These are phyloP conservation scores for Unio pictorum DNA, from an alignment of 2,888 invertebrate genomes.

Conservation along the genomic window DNA sequence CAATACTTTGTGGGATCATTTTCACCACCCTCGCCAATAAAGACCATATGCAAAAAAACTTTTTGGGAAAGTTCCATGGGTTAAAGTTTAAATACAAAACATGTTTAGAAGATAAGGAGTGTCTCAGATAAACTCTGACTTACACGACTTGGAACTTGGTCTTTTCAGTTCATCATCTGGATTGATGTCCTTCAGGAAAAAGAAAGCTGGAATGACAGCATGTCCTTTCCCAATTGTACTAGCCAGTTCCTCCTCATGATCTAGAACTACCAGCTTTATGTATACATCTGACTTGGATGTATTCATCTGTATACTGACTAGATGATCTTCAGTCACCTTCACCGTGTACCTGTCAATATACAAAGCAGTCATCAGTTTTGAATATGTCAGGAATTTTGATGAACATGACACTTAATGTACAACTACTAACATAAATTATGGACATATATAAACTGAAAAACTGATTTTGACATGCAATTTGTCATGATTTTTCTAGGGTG, in stretches of 20 bases:
- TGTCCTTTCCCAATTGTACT: slow-evolving; percentile 67
- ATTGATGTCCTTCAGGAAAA: slow-evolving; percentile 65
- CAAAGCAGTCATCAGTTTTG: not conserved
- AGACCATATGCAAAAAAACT: not conserved
- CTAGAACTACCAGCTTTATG: slow-evolving; percentile 65
- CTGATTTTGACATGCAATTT: too few species aligned
- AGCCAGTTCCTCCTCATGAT: slow-evolving; percentile 64
- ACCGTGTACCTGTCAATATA: slow-evolving; percentile 61
- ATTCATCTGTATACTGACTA: slow-evolving; percentile 66
- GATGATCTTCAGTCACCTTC: slow-evolving; percentile 67
- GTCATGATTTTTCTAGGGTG: too few species aligned
- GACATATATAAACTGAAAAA: too few species aligned
- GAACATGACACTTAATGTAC: too few species aligned
- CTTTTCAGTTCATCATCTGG: slow-evolving; percentile 53
- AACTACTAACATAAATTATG: too few species aligned
- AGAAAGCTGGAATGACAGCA: slow-evolving; percentile 66
- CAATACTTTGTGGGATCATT: too few species aligned
- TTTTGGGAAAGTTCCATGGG: not conserved
- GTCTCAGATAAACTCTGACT: slow-evolving; percentile 25
- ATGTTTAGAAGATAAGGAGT: not conserved
- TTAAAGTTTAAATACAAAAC: not conserved
- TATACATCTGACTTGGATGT: slow-evolving; percentile 69
- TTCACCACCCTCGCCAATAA: too few species aligned
- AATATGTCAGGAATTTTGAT: too few species aligned
- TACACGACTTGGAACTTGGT: slow-evolving; percentile 65